Percentiles rank a stretch among this genome's conserved stretches.
Conservation (phyloP, 2,113 vertebrate genomes). For the Lepus timidus region DNA sequence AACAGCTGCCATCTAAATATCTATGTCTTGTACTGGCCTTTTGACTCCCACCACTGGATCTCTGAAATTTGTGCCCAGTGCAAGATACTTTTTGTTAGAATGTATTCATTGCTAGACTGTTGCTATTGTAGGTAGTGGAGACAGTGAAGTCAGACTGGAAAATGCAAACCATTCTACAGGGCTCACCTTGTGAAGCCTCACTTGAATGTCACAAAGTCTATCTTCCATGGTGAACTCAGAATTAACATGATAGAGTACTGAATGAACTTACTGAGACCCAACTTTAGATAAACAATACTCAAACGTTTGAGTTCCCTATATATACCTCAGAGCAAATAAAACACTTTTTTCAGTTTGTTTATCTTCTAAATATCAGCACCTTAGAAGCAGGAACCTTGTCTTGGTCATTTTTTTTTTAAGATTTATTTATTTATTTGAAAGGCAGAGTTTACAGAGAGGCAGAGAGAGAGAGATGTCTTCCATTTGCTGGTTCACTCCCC, state of each 20-base stretch:
- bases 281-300: neutral
- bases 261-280: neutral
- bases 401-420: neutral
- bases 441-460: too few species aligned
- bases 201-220: neutral
- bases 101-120: neutral
- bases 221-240: neutral
- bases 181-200: neutral
- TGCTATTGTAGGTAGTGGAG: neutral
- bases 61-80: neutral
- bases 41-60: neutral
- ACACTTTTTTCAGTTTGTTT: slow-evolving; percentile 6
- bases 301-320: neutral
- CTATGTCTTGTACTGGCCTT: neutral
- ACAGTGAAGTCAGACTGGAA: neutral
- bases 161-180: neutral
- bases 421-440: too few species aligned
- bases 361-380: neutral
- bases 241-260: slow-evolving; percentile 2
- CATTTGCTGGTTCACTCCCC: too few species aligned
- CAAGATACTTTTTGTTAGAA: neutral
- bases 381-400: neutral
- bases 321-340: neutral
- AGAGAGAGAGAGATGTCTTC: too few species aligned
- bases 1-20: neutral